These are phyloP conservation scores for Chionoecetes opilio DNA, from an alignment of 1,140 invertebrate species.

Conservation along the genomic window DNA sequence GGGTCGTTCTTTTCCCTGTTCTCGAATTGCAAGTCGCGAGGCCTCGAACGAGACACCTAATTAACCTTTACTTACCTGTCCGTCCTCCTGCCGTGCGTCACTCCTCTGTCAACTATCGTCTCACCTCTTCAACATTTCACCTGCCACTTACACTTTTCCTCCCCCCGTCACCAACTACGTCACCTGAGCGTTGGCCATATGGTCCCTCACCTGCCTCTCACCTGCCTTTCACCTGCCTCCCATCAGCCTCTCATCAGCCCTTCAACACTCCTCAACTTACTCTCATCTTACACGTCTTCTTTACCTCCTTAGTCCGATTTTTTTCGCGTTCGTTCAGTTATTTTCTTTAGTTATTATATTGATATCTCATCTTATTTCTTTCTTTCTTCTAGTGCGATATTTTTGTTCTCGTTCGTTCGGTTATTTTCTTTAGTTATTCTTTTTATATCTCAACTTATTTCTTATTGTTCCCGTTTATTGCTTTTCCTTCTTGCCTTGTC, in stretches of 20 bases:
- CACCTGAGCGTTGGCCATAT: conserved; percentile 4
- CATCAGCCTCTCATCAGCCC: too few relatives aligned
- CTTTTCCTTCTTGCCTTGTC: not conserved
- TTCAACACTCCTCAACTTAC: not conserved
- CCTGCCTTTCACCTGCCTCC: too few relatives aligned
- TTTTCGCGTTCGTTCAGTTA: too few relatives aligned
- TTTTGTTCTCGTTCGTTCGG: not conserved
- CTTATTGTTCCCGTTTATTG: not conserved
- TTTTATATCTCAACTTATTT: too few relatives aligned
- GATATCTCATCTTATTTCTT: too few relatives aligned
- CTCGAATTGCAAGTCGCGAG: not conserved
- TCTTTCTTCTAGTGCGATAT: too few relatives aligned
- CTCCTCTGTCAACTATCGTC: not conserved
- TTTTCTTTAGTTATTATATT: too few relatives aligned
- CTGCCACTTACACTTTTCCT: not conserved
- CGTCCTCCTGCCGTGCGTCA: not conserved
- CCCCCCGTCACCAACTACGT: not conserved
- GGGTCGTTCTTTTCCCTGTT: not conserved
- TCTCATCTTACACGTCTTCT: not conserved
- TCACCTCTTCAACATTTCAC: not conserved
- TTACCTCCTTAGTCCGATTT: not conserved
- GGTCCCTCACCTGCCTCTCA: conserved; percentile 2
- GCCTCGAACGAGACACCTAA: not conserved
- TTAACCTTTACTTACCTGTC: not conserved
- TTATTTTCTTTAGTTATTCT: too few relatives aligned